Evolutionary conservation across 1,140 invertebrate genomes (phyloP).

Genomic region (Diprion similis): DNA sequence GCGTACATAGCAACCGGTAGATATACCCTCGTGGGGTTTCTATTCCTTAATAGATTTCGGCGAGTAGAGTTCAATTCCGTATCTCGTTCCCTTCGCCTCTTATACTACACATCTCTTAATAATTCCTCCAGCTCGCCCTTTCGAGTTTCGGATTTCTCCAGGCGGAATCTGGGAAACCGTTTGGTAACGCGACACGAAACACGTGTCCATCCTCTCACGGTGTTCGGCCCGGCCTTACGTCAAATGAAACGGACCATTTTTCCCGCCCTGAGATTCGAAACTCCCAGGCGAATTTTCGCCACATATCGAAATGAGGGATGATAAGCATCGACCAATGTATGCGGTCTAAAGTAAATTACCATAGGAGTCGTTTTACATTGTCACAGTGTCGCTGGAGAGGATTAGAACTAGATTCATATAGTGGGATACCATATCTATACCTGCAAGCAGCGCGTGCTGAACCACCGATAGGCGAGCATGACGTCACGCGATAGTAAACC

Average conservation of each 20-base stretch:
- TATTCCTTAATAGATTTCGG: no score
- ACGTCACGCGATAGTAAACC: slow-evolving; percentile 31
- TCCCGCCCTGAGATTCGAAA: slow-evolving; percentile 23
- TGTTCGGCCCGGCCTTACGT: background rate
- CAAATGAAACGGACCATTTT: slow-evolving; percentile 30
- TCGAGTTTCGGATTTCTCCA: slow-evolving; percentile 35
- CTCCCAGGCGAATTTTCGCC: slow-evolving; percentile 10
- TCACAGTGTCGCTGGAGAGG: no score
- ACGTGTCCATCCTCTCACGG: slow-evolving; percentile 29
- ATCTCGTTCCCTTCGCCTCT: no score
- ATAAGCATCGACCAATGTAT: no score
- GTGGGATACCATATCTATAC: slow-evolving; percentile 37
- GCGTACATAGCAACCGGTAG: no score
- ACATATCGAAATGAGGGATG: background rate
- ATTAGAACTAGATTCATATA: background rate
- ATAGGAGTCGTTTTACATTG: no score
- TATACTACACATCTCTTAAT: no score
- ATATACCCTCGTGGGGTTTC: no score
- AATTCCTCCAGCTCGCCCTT: background rate
- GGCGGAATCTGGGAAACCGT: slow-evolving; percentile 41
- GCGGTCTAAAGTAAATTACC: no score
- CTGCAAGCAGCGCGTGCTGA: slow-evolving; percentile 40
- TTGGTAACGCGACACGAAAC: slow-evolving; percentile 40
- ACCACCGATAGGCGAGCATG: slow-evolving; percentile 26
- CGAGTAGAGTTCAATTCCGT: background rate